phyloP scores from a whole-genome alignment of 1,140 invertebrate species.

The Pseudobourletiella spinata region DNA sequence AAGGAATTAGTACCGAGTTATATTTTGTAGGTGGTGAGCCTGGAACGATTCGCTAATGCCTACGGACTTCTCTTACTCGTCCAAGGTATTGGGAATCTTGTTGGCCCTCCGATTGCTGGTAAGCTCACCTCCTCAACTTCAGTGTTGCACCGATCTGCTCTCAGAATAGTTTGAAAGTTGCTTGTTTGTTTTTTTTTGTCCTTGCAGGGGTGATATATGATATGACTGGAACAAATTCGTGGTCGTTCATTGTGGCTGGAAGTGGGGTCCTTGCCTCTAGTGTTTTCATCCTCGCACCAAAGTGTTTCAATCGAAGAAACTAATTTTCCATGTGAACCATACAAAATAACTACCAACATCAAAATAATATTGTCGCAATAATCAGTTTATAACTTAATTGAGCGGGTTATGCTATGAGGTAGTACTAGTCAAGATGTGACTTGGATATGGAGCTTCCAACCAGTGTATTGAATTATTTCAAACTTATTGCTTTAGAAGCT shows the following conservation, averaged over 20 bases:
- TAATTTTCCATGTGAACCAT: too few relatives aligned
- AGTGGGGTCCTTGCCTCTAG: constrained; percentile 32
- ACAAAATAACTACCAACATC: too few relatives aligned
- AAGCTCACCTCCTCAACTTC: constrained; percentile 7
- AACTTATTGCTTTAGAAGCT: too few relatives aligned
- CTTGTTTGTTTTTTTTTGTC: neutral
- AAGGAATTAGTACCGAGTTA: neutral
- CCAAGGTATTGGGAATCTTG: constrained; percentile 76
- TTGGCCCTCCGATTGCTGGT: constrained; percentile 80
- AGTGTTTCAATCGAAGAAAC: constrained; percentile 15
- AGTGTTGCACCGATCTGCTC: too few relatives aligned
- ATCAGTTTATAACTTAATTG: too few relatives aligned
- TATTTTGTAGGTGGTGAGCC: constrained; percentile 34
- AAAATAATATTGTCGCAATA: too few relatives aligned
- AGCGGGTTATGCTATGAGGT: too few relatives aligned
- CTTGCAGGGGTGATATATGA: constrained; percentile 32
- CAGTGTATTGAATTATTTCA: too few relatives aligned
- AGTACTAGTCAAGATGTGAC: too few relatives aligned
- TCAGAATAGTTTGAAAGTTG: neutral
- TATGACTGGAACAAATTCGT: constrained; percentile 24
- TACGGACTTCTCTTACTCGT: constrained; percentile 78
- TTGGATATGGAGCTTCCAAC: too few relatives aligned
- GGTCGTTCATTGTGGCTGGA: constrained; percentile 32
- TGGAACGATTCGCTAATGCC: constrained; percentile 81
- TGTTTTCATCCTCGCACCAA: constrained; percentile 33